These are phyloP conservation scores for Pomatorhinus ruficollis DNA, from an alignment of 2,113 vertebrate species.

Conservation along the genomic window DNA sequence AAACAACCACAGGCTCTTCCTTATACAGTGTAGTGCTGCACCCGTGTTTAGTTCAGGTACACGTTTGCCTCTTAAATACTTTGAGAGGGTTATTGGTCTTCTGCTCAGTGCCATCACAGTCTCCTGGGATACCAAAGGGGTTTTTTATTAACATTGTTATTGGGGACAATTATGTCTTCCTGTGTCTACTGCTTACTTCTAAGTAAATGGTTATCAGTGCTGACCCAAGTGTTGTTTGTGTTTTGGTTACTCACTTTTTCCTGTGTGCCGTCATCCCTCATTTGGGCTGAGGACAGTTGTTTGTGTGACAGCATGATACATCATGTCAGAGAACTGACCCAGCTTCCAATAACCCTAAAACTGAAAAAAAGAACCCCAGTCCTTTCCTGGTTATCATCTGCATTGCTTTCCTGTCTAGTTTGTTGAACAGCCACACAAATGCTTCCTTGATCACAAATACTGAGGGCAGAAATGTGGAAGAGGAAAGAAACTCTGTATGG, in stretches of 20 bases:
- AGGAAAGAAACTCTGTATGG: background rate
- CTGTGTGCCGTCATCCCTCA: background rate
- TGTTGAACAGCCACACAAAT: background rate
- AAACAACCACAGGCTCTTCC: background rate
- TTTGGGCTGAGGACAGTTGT: background rate
- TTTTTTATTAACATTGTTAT: background rate
- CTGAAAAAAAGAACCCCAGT: background rate
- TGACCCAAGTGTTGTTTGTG: background rate
- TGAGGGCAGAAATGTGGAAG: background rate
- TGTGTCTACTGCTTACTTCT: background rate
- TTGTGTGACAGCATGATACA: background rate
- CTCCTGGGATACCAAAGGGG: background rate
- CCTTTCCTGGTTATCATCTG: background rate
- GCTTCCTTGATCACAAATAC: background rate
- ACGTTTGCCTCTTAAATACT: background rate
- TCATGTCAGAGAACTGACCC: background rate
- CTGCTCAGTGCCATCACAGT: background rate
- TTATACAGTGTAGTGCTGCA: background rate
- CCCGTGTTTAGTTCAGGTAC: background rate
- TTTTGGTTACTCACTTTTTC: background rate
- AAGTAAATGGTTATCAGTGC: background rate
- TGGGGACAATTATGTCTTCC: background rate
- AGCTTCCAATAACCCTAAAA: background rate
- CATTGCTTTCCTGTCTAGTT: background rate
- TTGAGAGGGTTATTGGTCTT: background rate